Conservation (phyloP, 2,888 invertebrate genomes). For the Microctonus brassicae region DNA sequence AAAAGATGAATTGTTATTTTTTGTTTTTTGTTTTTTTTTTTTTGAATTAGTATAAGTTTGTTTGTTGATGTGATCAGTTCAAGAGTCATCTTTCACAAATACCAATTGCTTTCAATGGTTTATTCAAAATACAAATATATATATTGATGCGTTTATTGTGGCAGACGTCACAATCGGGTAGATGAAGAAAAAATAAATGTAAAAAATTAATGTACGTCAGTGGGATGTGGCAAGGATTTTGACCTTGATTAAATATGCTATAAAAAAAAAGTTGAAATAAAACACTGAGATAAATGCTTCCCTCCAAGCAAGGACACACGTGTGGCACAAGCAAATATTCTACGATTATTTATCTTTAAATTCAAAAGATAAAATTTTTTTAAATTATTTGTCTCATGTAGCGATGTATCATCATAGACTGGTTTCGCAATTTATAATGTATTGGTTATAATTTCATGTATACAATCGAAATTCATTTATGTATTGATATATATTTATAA, state of each 20-base stretch:
- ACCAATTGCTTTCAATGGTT: not conserved
- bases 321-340: not conserved
- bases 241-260: slow-evolving; percentile 40
- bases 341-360: not conserved
- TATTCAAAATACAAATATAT: not conserved
- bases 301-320: slow-evolving; percentile 7
- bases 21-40: too few relatives aligned
- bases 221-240: not conserved
- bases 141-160: not conserved
- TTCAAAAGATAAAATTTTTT: not conserved
- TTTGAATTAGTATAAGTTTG: not conserved
- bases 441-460: too few relatives aligned
- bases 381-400: not conserved
- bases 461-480: too few relatives aligned
- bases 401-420: not conserved
- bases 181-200: slow-evolving; percentile 17
- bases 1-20: not conserved
- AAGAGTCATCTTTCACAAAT: not conserved
- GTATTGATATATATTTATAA: too few relatives aligned
- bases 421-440: not conserved
- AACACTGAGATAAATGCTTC: slow-evolving; percentile 15
- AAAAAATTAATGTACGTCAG: slow-evolving; percentile 18
- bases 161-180: slow-evolving; percentile 36
- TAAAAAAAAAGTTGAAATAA: slow-evolving; percentile 31
- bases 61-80: not conserved